These are phyloP conservation scores for Andricus curvator DNA, from an alignment of 2,888 invertebrate genomes.

Conservation along the genomic window DNA sequence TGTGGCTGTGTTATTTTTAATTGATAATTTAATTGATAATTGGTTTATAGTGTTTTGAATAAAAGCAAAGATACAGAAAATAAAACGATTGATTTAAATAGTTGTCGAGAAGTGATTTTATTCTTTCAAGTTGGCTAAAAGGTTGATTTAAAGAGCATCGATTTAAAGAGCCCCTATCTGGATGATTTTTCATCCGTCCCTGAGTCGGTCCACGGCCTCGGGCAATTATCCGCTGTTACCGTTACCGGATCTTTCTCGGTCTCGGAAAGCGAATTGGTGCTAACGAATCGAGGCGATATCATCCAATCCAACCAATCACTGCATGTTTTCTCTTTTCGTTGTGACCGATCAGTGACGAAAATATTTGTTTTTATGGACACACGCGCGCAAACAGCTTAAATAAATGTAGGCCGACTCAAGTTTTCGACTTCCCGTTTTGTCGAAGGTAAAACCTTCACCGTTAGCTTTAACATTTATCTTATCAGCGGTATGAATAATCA, in stretches of 20 bases:
- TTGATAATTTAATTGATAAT: too few relatives aligned
- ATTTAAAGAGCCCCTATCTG: neutral
- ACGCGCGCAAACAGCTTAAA: neutral
- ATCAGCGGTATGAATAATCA: neutral
- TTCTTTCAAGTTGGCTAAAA: neutral
- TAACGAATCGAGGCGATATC: constrained; percentile 47
- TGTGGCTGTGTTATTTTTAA: too few relatives aligned
- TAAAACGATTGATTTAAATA: neutral
- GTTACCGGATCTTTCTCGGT: constrained; percentile 60
- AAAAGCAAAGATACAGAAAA: neutral
- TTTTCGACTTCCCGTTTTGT: neutral
- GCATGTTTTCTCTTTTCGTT: neutral
- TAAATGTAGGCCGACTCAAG: neutral
- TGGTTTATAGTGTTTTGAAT: too few relatives aligned
- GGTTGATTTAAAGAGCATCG: neutral
- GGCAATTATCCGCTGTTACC: constrained; percentile 61
- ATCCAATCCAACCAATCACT: constrained; percentile 14
- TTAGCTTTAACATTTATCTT: neutral
- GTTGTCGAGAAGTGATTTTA: neutral
- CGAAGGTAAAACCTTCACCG: neutral
- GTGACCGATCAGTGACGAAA: neutral
- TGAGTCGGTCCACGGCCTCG: constrained; percentile 41
- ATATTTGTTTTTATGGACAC: neutral
- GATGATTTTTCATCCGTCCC: constrained; percentile 18
- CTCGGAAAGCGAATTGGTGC: constrained; percentile 53